phyloP scores from a whole-genome alignment of 2,797 vertebrate species.

The Heterohyrax brucei region DNA sequence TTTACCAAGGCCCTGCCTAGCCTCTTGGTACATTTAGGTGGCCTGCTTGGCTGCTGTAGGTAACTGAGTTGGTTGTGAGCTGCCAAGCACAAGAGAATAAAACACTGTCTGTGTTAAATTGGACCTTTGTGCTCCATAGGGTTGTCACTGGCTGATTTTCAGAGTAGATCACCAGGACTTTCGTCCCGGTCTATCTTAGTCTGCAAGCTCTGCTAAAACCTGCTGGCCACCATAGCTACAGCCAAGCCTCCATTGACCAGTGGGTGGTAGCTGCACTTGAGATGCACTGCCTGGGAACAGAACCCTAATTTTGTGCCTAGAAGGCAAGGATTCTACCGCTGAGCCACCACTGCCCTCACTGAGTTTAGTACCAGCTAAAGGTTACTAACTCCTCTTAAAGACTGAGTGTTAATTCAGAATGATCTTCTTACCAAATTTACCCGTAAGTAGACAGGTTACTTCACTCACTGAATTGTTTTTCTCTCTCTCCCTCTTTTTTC shows the following conservation, averaged over 20 bases:
- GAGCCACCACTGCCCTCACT: neutral
- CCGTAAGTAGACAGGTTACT: neutral
- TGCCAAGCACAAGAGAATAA: neutral
- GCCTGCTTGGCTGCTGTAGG: neutral
- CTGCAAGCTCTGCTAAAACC: neutral
- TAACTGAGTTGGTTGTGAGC: neutral
- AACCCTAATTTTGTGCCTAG: neutral
- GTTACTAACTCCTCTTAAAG: neutral
- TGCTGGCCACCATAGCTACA: neutral
- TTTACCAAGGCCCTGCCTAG: rapidly evolving
- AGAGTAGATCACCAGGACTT: neutral
- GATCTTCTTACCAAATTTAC: conserved; percentile 7
- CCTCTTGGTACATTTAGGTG: neutral
- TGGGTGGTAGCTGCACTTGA: neutral
- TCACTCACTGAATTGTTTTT: neutral
- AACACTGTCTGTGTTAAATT: neutral
- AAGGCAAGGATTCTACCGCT: neutral
- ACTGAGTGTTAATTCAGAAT: neutral
- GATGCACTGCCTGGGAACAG: neutral
- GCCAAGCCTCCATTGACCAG: neutral
- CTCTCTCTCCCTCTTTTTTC: neutral
- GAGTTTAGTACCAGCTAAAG: neutral
- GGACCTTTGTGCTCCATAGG: neutral
- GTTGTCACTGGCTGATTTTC: neutral
- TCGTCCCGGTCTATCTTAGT: neutral